Conservation (phyloP, 2,113 vertebrate genomes). For the Melanocharis versteri region DNA sequence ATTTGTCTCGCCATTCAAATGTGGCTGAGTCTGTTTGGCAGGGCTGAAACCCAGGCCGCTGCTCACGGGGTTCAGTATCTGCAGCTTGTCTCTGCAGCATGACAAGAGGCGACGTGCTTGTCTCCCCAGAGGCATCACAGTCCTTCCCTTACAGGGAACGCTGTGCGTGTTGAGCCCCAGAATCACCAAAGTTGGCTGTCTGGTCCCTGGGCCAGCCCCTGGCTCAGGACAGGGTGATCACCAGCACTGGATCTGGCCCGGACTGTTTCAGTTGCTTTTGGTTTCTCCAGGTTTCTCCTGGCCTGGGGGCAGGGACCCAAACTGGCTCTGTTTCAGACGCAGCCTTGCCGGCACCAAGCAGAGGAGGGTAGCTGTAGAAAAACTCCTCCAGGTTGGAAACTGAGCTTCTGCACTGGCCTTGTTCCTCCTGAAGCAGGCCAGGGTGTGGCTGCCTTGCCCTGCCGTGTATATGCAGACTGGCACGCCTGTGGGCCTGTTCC, state of each 20-base stretch:
- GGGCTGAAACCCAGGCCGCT: not conserved
- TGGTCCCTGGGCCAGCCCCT: not conserved
- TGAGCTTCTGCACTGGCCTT: not conserved
- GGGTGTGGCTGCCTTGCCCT: not conserved
- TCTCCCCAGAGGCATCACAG: not conserved
- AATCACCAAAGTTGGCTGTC: not conserved
- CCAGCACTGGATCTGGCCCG: not conserved
- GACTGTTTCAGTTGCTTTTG: not conserved
- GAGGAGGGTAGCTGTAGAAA: too few relatives aligned
- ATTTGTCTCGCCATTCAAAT: not conserved
- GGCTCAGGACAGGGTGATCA: not conserved
- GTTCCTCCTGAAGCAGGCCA: not conserved
- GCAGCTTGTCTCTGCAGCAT: not conserved
- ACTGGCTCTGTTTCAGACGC: not conserved
- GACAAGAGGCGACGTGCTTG: rapidly evolving
- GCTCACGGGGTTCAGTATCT: not conserved
- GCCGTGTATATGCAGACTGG: rapidly evolving
- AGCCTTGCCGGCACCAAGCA: not conserved
- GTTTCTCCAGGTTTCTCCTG: not conserved
- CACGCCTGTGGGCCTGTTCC: not conserved
- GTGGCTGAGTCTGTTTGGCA: not conserved
- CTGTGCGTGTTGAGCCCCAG: not conserved
- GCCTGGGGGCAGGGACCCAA: not conserved
- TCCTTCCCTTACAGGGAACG: not conserved
- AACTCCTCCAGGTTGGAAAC: too few relatives aligned